Conservation (phyloP, 2,113 vertebrate genomes). For the Rhizomys pruinosus region DNA sequence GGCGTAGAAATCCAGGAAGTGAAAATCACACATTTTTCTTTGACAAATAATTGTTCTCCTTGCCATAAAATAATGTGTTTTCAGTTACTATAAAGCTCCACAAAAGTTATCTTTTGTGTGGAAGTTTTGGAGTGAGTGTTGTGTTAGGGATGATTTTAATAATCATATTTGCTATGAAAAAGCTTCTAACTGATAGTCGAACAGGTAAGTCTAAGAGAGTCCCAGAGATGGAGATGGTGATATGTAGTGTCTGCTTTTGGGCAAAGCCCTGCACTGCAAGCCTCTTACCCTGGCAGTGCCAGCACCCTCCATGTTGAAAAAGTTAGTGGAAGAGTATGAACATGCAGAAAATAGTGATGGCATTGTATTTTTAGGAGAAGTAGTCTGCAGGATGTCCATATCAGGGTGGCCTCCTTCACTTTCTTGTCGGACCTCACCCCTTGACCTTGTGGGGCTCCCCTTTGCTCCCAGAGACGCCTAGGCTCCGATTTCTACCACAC, state of each 20-base stretch:
- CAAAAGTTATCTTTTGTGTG: neutral
- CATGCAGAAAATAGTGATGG: neutral
- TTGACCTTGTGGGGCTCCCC: neutral
- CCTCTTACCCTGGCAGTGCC: neutral
- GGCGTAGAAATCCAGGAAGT: neutral
- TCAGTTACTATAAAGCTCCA: neutral
- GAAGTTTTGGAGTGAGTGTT: neutral
- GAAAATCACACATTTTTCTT: neutral
- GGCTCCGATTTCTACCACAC: neutral
- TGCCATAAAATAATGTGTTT: conserved; percentile 11
- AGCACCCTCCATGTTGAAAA: neutral
- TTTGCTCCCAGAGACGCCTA: neutral
- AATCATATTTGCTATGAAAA: conserved; percentile 6
- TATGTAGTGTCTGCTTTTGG: neutral
- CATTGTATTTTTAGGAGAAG: neutral
- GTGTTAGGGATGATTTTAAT: neutral
- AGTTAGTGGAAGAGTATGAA: neutral
- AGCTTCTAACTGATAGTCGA: neutral
- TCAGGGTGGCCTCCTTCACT: neutral
- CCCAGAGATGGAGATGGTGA: neutral
- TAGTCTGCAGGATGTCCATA: neutral
- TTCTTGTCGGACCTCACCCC: neutral
- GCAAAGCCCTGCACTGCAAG: too few relatives aligned
- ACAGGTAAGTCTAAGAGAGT: neutral
- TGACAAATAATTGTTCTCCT: neutral